These are phyloP conservation scores for Carapus acus DNA, from an alignment of 2,797 vertebrate genomes.

Conservation along the genomic window DNA sequence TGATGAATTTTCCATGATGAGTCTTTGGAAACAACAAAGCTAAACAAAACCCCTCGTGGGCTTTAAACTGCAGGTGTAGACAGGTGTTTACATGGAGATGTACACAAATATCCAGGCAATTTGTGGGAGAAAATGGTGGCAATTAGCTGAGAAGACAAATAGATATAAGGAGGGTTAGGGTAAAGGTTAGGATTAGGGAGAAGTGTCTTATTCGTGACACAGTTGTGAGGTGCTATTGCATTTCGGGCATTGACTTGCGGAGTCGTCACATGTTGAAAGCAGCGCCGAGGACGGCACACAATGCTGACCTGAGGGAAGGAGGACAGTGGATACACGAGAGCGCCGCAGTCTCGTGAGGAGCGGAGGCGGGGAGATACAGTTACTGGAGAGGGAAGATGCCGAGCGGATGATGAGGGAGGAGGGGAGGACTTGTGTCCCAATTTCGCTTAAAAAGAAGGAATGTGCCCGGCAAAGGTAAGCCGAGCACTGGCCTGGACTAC, in stretches of 20 bases:
- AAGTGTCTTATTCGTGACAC: no score
- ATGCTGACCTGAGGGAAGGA: conserved; percentile 31
- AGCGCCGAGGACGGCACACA: conserved; percentile 26
- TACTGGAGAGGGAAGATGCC: no score
- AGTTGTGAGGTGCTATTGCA: no score
- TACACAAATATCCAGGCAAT: no score
- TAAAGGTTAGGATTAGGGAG: no score
- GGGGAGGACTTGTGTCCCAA: conserved; percentile 41
- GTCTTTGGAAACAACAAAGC: conserved; percentile 3
- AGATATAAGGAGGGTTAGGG: no score
- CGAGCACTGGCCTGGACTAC: conserved; percentile 7
- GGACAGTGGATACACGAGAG: conserved; percentile 49
- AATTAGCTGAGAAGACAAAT: no score
- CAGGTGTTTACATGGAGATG: no score
- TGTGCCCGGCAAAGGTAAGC: conserved; percentile 10
- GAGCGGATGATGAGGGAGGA: no score
- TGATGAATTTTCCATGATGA: conserved; percentile 34
- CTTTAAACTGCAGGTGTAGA: no score
- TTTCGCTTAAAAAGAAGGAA: conserved; percentile 41
- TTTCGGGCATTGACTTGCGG: conserved; percentile 9
- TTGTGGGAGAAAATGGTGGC: no score
- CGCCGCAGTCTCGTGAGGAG: conserved; percentile 48
- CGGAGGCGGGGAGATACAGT: conserved; percentile 44
- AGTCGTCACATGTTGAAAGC: conserved; percentile 15
- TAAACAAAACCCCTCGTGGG: no score